Evolutionary conservation across 1,140 invertebrate genomes (phyloP), one percentile per base, ranked within the genome.

Genomic region (Temnothorax nylanderi): DNA sequence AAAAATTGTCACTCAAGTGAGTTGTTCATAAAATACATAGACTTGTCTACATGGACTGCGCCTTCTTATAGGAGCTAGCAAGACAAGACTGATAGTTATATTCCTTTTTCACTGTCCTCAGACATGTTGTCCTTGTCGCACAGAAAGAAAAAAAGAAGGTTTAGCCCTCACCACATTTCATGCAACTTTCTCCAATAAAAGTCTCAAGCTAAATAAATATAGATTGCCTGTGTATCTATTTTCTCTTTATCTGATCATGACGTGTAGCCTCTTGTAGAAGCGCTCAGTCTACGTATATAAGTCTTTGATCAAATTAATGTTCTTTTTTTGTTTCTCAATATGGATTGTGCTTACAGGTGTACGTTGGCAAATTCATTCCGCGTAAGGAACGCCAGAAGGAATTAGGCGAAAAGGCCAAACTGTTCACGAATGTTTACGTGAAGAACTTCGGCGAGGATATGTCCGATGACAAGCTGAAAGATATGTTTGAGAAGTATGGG

Each of bases 391-490:
- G 99, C 88, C 98, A 99, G 96, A 99, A 99, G 97, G 98, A 99
- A 96, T 96, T 99, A 58, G 99, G 99, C 91, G 99, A 99, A 93
- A 99, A 99, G 94, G 98, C 98, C 56, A 99, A 99, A 94, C 97
- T 98, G 54, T 99, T 99, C 96, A 99, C 99, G 65, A 99, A 99
- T 95, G 99, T 99, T 0, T 99, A 99, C 94, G 98, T 99, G 4
- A 99, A 99, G 95, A 99, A 99, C 95, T 99, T 99, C 95, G 98
- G 98, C 56, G 99, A 99, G 93, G 98, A 99, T 77, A 97, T 99
- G 90, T 97, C 97, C 88, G 99, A 99, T 95, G 98, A 99, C 76
- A 98, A 98, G 94, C 95, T 99, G 3, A 97, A 97, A 88, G 98
- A 98, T 16, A 97, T 99, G 97, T 99, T 99, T 96, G 98, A 99